A percentile compares a stretch with the other conserved stretches of the same genome.
These are phyloP conservation scores for Theonella swinhoei DNA, from an alignment of 37 sponge, comb jelly and placozoan species.

Conservation along the genomic window DNA sequence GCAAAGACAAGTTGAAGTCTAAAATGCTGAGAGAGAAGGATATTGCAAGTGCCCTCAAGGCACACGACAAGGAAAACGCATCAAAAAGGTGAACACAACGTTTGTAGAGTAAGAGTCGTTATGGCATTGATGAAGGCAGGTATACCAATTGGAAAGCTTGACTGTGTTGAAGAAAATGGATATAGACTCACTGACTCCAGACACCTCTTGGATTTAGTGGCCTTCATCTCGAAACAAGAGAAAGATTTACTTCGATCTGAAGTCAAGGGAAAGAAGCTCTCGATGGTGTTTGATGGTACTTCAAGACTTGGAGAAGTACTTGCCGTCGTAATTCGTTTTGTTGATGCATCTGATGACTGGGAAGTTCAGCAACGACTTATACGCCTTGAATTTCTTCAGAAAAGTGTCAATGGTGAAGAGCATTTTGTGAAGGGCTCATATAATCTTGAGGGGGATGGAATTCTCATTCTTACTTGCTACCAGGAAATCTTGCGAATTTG, in stretches of 20 bases:
- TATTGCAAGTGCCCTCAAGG: no score
- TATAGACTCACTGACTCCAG: background rate
- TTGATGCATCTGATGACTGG: conserved; percentile 27
- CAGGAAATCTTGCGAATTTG: background rate
- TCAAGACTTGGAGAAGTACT: conserved; percentile 15
- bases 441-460: conserved; percentile 21
- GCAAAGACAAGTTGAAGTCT: no score
- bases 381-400: conserved; percentile 7
- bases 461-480: background rate
- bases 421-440: conserved; percentile 5
- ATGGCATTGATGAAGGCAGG: no score
- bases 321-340: conserved; percentile 20
- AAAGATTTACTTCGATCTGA: background rate
- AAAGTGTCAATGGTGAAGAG: conserved; percentile 20
- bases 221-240: no score
- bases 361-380: conserved; percentile 7
- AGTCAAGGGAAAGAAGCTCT: conserved; percentile 1
- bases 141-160: no score
- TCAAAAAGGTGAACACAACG: no score
- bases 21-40: no score
- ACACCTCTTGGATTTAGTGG: conserved; percentile 1
- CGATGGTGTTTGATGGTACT: conserved; percentile 27
- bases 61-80: no score
- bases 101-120: no score
- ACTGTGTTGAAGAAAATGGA: conserved; percentile 22